Percentiles rank a stretch among this genome's conserved stretches.
Evolutionary conservation across 2,888 invertebrate species (phyloP).

Genomic region (Sarcophaga variegata): DNA sequence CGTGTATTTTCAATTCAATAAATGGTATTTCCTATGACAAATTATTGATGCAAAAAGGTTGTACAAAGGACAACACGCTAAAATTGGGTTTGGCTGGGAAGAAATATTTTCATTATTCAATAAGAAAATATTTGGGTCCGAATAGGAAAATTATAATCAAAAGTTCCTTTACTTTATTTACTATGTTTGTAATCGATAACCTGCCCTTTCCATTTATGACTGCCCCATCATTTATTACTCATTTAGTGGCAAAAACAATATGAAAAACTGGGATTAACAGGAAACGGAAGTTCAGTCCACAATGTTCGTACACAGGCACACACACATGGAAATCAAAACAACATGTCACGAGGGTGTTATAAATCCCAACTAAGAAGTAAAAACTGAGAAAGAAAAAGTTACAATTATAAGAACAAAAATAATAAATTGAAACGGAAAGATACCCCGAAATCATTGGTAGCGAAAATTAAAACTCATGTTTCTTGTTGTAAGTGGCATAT

Average conservation of each 20-base stretch:
- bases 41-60: slow-evolving; percentile 45
- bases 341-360: slow-evolving; percentile 66
- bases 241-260: slow-evolving; percentile 27
- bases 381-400: slow-evolving; percentile 13
- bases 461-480: slow-evolving; percentile 61
- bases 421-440: slow-evolving; percentile 56
- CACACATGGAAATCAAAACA: slow-evolving; percentile 29
- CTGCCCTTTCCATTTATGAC: not conserved
- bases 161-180: not conserved
- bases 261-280: slow-evolving; percentile 66
- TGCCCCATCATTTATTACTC: slow-evolving; percentile 37
- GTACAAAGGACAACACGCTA: slow-evolving; percentile 50
- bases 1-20: slow-evolving; percentile 63
- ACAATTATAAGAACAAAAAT: slow-evolving; percentile 19
- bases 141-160: not conserved
- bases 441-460: not conserved
- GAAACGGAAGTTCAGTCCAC: slow-evolving; percentile 68
- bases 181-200: slow-evolving; percentile 55
- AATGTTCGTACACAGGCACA: not conserved
- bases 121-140: not conserved
- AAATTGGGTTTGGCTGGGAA: slow-evolving; percentile 44
- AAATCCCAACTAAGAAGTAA: slow-evolving; percentile 40
- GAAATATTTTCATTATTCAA: not conserved
- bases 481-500: slow-evolving; percentile 62
- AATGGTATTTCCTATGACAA: slow-evolving; percentile 56